Evolutionary conservation across 2,888 invertebrate species (phyloP).

Genomic region (Dyspetes luteomarginatus): DNA sequence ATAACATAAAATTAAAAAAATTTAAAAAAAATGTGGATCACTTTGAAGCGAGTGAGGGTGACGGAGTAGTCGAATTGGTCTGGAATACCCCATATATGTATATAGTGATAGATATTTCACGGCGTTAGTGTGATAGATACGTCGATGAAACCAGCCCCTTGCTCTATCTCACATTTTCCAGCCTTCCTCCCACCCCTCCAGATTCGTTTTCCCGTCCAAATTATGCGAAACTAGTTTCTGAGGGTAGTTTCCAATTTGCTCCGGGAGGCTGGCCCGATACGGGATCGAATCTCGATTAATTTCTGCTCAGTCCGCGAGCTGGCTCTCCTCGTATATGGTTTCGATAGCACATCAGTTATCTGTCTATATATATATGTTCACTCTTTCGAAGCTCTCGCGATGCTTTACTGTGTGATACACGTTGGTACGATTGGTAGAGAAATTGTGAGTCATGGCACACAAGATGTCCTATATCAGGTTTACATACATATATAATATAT

Average conservation of each 20-base stretch:
- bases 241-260: conserved; percentile 80
- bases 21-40: not conserved
- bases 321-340: not conserved
- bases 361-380: conserved; percentile 1
- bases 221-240: conserved; percentile 80
- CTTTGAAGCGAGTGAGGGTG: no score
- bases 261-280: conserved; percentile 70
- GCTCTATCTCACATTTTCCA: conserved; percentile 9
- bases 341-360: not conserved
- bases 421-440: conserved; percentile 61
- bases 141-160: conserved; percentile 29
- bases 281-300: conserved; percentile 80
- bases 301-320: conserved; percentile 68
- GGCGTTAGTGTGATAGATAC: conserved; percentile 32
- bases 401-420: conserved; percentile 36
- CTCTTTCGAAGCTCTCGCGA: conserved; percentile 31
- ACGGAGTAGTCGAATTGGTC: no score
- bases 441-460: conserved; percentile 72
- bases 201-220: conserved; percentile 79
- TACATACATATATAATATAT: conserved; percentile 9
- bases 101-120: conserved; percentile 48
- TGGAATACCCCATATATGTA: conserved; percentile 1
- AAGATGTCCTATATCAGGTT: no score
- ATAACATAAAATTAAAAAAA: no score
- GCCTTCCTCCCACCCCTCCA: conserved; percentile 44